These are phyloP conservation scores for Macroteleia sp. DNA, from an alignment of 2,888 invertebrate species.

Conservation along the genomic window DNA sequence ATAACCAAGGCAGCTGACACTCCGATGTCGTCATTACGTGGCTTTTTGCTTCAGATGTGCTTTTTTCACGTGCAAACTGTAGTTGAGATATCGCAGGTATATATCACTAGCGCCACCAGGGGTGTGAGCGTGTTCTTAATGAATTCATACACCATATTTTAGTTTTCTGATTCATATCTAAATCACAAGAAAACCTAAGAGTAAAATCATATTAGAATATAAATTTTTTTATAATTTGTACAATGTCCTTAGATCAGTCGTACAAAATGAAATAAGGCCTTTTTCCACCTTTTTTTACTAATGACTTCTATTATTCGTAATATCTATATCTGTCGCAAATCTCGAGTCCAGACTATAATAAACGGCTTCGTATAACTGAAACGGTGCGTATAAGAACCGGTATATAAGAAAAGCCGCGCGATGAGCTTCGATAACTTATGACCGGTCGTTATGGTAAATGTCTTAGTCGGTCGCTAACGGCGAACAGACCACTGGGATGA, in stretches of 20 bases:
- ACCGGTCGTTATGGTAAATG: conserved; percentile 80
- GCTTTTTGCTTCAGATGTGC: conserved; percentile 71
- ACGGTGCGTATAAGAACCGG: conserved; percentile 45
- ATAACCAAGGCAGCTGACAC: conserved; percentile 81
- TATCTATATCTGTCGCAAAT: conserved; percentile 44
- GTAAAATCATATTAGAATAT: no score
- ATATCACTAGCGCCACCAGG: conserved; percentile 80
- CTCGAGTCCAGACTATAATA: conserved; percentile 37
- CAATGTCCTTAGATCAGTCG: no score
- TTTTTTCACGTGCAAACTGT: conserved; percentile 58
- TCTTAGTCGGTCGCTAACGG: conserved; percentile 77
- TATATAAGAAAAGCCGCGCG: conserved; percentile 61
- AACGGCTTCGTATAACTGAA: conserved; percentile 48
- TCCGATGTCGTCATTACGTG: conserved; percentile 78
- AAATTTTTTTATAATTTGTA: no score
- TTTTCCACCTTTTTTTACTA: conserved; percentile 7
- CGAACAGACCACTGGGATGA: conserved; percentile 81
- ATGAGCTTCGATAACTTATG: conserved; percentile 76
- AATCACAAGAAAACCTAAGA: background rate
- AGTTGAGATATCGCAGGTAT: conserved; percentile 78
- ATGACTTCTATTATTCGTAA: conserved; percentile 16
- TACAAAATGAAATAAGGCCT: no score
- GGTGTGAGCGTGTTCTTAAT: conserved; percentile 73
- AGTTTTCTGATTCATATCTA: background rate
- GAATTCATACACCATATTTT: conserved; percentile 70